These are phyloP conservation scores for Invenusta paracnida DNA, from an alignment of 2,888 invertebrate genomes.

Conservation along the genomic window DNA sequence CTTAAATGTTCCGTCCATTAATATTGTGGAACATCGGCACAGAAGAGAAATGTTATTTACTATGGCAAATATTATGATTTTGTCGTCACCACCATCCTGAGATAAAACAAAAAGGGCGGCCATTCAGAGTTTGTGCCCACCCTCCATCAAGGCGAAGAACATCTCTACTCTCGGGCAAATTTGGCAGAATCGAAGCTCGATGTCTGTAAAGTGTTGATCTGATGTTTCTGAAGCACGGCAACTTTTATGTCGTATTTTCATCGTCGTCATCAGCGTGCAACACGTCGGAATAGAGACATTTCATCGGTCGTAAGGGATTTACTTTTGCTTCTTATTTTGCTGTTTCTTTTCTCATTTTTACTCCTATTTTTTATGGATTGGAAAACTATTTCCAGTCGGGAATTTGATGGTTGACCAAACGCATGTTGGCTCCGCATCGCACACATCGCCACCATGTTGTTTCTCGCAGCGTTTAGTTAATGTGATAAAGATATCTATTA, in stretches of 20 bases:
- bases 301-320: neutral
- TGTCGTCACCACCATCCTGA: neutral
- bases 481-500: neutral
- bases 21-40: neutral
- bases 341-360: neutral
- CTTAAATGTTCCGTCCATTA: neutral
- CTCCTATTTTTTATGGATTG: neutral
- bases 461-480: neutral
- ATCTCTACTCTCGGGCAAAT: too few relatives aligned
- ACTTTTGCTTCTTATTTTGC: neutral
- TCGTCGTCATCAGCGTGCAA: neutral
- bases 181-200: neutral
- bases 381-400: neutral
- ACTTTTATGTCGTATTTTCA: neutral
- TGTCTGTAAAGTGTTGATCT: neutral
- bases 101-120: neutral
- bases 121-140: neutral
- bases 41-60: neutral
- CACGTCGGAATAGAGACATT: neutral
- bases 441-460: neutral
- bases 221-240: neutral
- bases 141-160: neutral
- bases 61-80: too few relatives aligned
- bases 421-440: neutral
- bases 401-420: neutral